Conservation (phyloP, 2,113 vertebrate genomes). For the Natator depressus region DNA sequence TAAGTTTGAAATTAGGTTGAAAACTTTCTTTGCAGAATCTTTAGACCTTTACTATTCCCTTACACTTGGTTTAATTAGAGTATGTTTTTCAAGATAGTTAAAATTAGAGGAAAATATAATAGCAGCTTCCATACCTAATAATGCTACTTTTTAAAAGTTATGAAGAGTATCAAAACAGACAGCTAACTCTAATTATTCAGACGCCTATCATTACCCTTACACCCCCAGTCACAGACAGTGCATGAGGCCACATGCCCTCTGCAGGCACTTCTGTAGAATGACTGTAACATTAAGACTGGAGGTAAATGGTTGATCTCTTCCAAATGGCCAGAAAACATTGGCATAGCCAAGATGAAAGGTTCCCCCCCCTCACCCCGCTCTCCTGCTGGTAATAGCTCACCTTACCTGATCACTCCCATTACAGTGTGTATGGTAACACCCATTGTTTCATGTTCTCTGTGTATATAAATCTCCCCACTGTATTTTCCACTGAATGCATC, state of each 20-base stretch:
- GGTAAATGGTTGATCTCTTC: not conserved
- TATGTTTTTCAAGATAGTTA: not conserved
- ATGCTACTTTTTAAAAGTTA: not conserved
- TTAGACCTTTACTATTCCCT: too few relatives aligned
- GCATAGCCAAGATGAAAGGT: not conserved
- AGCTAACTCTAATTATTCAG: too few relatives aligned
- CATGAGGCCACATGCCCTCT: not conserved
- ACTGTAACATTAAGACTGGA: not conserved
- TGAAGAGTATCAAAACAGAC: not conserved
- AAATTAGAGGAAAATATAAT: not conserved
- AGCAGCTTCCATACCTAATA: not conserved
- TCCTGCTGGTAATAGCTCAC: too few relatives aligned
- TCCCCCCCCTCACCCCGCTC: too few relatives aligned
- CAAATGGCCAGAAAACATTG: rapidly evolving
- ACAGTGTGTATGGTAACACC: too few relatives aligned
- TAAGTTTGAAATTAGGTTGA: not conserved
- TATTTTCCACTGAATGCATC: too few relatives aligned
- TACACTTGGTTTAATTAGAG: too few relatives aligned
- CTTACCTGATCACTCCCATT: too few relatives aligned
- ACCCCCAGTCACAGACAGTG: not conserved
- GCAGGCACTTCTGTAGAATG: not conserved
- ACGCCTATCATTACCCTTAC: not conserved
- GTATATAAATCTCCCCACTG: too few relatives aligned
- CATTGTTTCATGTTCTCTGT: too few relatives aligned
- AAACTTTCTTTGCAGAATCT: not conserved